Evolutionary conservation across 2,113 vertebrate species (phyloP).

Genomic region (Myotis yumanensis): DNA sequence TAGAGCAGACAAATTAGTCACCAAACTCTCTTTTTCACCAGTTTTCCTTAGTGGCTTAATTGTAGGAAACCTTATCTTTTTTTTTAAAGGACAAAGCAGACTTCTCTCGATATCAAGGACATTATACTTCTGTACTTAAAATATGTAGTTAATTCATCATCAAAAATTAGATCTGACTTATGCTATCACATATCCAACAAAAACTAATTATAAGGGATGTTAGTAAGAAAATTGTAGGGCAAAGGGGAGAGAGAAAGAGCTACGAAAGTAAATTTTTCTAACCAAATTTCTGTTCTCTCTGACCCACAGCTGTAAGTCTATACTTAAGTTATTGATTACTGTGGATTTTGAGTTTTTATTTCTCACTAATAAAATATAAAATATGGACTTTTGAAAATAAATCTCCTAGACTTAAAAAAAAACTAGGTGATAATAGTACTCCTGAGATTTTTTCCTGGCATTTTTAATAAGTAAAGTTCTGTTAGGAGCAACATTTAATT

Average conservation of each 20-base stretch:
- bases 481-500: conserved; percentile 27
- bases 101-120: not conserved
- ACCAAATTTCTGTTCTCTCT: conserved; percentile 24
- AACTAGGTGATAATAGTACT: not conserved
- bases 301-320: not conserved
- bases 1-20: not conserved
- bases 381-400: not conserved
- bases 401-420: not conserved
- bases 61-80: not conserved
- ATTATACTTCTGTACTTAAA: conserved; percentile 34
- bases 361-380: conserved; percentile 21
- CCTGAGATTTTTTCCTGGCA: not conserved
- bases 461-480: conserved; percentile 23
- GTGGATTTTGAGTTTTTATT: conserved; percentile 20
- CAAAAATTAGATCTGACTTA: not conserved
- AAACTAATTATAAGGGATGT: not conserved
- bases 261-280: not conserved
- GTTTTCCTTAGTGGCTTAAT: not conserved
- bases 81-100: not conserved
- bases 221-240: not conserved
- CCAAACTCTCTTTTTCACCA: not conserved
- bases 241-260: not conserved
- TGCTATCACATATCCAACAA: not conserved
- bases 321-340: not conserved
- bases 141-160: conserved; percentile 23